Base-by-base conservation (phyloP, 1,140 invertebrate species). In the Euwallacea similis region DNA sequence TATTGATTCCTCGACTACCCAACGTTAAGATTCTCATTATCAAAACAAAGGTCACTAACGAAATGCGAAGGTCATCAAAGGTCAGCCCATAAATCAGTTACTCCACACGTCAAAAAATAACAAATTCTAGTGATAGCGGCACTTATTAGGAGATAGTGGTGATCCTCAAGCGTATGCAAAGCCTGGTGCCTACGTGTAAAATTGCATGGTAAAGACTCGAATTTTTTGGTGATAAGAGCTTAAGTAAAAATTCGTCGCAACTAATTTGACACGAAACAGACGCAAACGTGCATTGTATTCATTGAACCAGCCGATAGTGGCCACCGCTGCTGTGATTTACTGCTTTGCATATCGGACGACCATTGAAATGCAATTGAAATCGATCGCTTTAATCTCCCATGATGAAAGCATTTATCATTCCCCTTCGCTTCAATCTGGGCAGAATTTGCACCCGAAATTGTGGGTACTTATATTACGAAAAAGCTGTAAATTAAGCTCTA, bases 291-390 rank as follows among this genome's bases (percentile, higher is more conserved):
- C 73, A 77, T 78, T 77, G 73, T 73, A 74, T 74, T 75, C 75
- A 76, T 78, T 77, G 72, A 66, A 73, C 68, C 66, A 66, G 74
- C 76, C 75, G 78, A 79, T 80, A 80, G 77, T 77, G 76, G 69
- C 67, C 71, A 53, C n/a, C 44, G 53, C 33, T 44, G 33, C 7
- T 43, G 78, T 80, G 79, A 80, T 80, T 80, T 80, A 80, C 70
- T 74, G 77, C 64, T 76, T 71, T 76, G 74, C 76, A 77, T 80
- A 79, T 79, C 77, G 67, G 74, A 73, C 75, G 74, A 76, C 76
- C 78, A 79, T 79, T 79, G 79, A 80, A 80, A 80, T 80, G 76
- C 78, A 81, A 81, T 81, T 81, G 79, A 81, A 81, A 81, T 81
- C 73, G 75, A 75, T 65, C 77, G 64, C 72, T 74, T 75, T 80